Evolutionary conservation across 2,888 invertebrate species (phyloP), one percentile per base, ranked within the genome.

Genomic region (Drosophila nr. perissopoda): DNA sequence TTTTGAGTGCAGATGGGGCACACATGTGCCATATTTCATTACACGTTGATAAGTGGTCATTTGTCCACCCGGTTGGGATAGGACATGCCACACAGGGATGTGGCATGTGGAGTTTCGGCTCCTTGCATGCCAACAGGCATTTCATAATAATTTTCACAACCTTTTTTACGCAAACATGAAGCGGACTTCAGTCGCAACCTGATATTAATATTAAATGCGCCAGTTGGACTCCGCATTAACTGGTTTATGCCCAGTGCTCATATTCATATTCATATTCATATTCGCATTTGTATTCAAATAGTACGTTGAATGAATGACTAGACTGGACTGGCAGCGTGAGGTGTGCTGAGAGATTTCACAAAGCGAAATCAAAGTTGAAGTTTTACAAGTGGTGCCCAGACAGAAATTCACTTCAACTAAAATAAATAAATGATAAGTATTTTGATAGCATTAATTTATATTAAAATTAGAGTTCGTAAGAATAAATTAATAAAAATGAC

Each of bases 61-160:
- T 85, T 85, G 76, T 82, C 81, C 72, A 69, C 42, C 52, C 65
- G 25, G 36, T 27, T 31, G 67, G 49, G 27, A 25, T 18, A 49
- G 49, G 29, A 11, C 34, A 42, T 49, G 27, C 29, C 49, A 27
- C 16, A 31, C 33, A 42, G 11, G 21, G n/a, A 34, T 46, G 18
- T 38, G 62, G 25, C 13, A 10, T n/a, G 38, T 54, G n/a, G 36
- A 27, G 54, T n/a, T 54, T 46, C 11, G 54, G 10, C 54, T 52
- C 58, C 73, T 57, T 69, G 75, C 78, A 91, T 91, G 89, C 91
- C 91, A 90, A 84, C 91, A 91, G 91, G 91, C 91, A 88, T 91
- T 91, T 91, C 91, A 91, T 91, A 91, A 88, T 86, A 84, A 91
- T 91, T 91, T 91, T 79, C 90, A 88, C 87, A 88, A 83, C 78